Base-by-base conservation (phyloP, 2,797 vertebrate species). In the Falco concolor region DNA sequence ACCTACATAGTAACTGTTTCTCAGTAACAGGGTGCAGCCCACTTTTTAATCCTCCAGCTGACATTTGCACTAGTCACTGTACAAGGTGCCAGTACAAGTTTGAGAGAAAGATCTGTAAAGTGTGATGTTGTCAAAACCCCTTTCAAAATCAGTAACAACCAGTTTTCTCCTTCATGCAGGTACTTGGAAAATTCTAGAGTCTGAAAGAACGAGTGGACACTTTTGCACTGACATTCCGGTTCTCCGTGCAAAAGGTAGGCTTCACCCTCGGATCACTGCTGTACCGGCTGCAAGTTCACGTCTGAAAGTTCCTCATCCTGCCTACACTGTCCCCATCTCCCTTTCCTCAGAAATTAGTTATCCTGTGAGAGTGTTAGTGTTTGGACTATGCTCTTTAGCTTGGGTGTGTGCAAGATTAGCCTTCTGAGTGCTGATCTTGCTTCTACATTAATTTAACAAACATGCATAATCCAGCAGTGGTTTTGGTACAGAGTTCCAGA, bases 211-310 rank as follows among this genome's bases (percentile, higher is more conserved):
- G n/a, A 56, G 17, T 0, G 9, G 52, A 36, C 23, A 38, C 27
- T 12, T 10, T 12, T 47, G 65, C 8, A 6, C 32, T 45, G 13
- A 0, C 0, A 0, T 59, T 67, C 79, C 1, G 1, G 20, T 28
- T 68, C 49, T 76, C 30, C 44, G 20, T 1, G 1, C n/a, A 25
- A 16, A 50, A 9, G 36, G 74, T 65, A 40, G 19, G 61, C 28
- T 49, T 60, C 63, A 13, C 12, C 56, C 60, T 13, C 14, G 12
- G 53, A 63, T 44, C 9, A 2, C 27, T 10, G 36, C 52, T 23
- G 7, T 12, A 8, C 23, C 14, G 20, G 16, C 44, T 77, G 38
- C 57, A 68, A 18, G 40, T n/a, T 34, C 32, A 2, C 0, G 0
- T 18, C 80, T 67, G 30, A 34, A 25, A n/a, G 18, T 8, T 13